Conservation (phyloP, 2,888 invertebrate species). For the Andricus quercusramuli region DNA sequence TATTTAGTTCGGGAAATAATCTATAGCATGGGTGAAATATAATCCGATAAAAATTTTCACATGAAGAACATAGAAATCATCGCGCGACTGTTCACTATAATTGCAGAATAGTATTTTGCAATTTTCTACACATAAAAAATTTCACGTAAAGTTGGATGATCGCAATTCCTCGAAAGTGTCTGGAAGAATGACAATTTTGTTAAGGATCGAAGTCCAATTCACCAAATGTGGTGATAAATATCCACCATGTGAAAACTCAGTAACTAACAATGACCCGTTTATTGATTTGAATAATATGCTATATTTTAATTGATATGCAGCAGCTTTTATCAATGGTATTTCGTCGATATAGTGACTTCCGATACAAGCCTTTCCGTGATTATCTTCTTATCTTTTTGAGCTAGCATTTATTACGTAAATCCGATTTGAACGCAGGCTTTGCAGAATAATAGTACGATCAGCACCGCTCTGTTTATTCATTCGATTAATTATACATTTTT, state of each 20-base stretch:
- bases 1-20: background rate
- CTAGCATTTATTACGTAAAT: background rate
- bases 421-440: background rate
- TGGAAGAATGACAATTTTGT: background rate
- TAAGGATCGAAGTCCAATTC: background rate
- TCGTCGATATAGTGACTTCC: background rate
- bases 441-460: background rate
- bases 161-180: background rate
- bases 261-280: no score
- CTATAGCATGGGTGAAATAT: background rate
- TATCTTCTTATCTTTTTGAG: background rate
- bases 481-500: slow-evolving; percentile 56
- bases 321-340: no score
- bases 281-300: no score
- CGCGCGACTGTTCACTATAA: background rate
- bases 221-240: no score
- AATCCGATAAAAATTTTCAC: background rate
- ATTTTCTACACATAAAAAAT: background rate
- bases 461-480: slow-evolving; percentile 5
- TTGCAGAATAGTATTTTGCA: background rate
- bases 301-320: no score
- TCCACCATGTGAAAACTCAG: no score
- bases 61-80: background rate
- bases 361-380: background rate
- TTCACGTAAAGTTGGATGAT: background rate